Evolutionary conservation across 2,113 vertebrate species (phyloP).

Genomic region (Illadopsis cleaveri): DNA sequence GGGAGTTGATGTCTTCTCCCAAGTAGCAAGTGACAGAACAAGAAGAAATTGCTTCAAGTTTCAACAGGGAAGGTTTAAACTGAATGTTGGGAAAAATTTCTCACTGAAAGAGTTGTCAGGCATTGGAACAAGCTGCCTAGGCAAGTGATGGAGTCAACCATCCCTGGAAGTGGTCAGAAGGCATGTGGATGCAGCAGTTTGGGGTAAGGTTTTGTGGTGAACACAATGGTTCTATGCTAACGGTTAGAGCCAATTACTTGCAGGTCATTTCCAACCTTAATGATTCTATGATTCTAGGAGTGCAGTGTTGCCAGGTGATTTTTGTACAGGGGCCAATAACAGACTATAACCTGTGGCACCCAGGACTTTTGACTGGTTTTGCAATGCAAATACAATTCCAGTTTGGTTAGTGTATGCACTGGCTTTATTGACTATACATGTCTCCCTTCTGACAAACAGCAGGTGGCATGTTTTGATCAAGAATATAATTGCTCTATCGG

Average conservation of each 20-base stretch:
- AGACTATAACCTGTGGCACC: neutral
- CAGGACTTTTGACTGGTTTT: neutral
- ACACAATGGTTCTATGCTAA: neutral
- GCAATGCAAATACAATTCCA: neutral
- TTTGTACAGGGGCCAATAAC: fast-evolving
- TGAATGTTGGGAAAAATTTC: neutral
- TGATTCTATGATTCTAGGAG: neutral
- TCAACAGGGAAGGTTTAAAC: neutral
- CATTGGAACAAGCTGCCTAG: neutral
- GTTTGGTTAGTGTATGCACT: neutral
- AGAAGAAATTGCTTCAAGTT: neutral
- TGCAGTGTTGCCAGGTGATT: neutral
- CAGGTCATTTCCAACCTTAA: neutral
- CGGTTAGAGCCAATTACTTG: neutral
- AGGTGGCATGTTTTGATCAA: constrained; percentile 40
- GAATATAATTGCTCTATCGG: neutral
- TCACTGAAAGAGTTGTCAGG: neutral
- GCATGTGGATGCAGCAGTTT: neutral
- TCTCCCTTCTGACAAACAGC: neutral
- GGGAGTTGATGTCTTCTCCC: neutral
- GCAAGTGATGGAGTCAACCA: neutral
- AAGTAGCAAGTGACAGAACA: neutral
- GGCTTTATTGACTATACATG: neutral
- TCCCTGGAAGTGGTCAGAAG: neutral
- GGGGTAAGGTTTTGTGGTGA: neutral